Percentiles rank a stretch among this genome's conserved stretches.
These are phyloP conservation scores for Pocillopora meandrina DNA, from an alignment of 92 coral and sea anemone genomes.

Conservation along the genomic window DNA sequence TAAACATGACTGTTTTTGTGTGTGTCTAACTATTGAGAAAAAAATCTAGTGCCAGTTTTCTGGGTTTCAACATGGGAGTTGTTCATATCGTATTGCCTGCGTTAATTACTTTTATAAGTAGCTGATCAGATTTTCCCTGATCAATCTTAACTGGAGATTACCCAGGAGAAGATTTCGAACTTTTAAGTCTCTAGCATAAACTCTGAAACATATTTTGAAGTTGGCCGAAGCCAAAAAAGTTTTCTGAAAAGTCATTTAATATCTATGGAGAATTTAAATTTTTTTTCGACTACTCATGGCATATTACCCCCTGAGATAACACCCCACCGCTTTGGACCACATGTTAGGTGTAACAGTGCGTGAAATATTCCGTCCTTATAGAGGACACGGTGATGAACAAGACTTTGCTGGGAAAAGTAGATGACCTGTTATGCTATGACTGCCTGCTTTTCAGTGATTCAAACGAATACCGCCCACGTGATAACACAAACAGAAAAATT, in stretches of 20 bases:
- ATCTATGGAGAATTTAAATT: neutral
- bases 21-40: too few relatives aligned
- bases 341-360: slow-evolving; percentile 14
- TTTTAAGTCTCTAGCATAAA: too few relatives aligned
- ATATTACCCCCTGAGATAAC: slow-evolving; percentile 3
- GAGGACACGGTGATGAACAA: slow-evolving; percentile 7
- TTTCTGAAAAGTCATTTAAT: neutral
- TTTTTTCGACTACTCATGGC: slow-evolving; percentile 7
- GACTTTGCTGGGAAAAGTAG: neutral
- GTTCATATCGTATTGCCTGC: too few relatives aligned
- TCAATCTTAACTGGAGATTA: too few relatives aligned
- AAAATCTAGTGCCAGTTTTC: too few relatives aligned
- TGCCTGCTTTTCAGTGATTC: neutral
- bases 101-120: too few relatives aligned
- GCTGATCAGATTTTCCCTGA: too few relatives aligned
- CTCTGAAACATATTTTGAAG: too few relatives aligned
- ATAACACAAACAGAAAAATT: neutral
- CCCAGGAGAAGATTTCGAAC: too few relatives aligned
- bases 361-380: neutral
- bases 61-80: too few relatives aligned
- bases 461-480: slow-evolving; percentile 6
- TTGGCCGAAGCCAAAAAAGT: too few relatives aligned
- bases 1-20: too few relatives aligned
- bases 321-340: neutral
- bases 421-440: slow-evolving; percentile 26